Evolutionary conservation across 2,113 vertebrate genomes (phyloP), one percentile per base, ranked within the genome.

Genomic region (Guaruba guarouba): DNA sequence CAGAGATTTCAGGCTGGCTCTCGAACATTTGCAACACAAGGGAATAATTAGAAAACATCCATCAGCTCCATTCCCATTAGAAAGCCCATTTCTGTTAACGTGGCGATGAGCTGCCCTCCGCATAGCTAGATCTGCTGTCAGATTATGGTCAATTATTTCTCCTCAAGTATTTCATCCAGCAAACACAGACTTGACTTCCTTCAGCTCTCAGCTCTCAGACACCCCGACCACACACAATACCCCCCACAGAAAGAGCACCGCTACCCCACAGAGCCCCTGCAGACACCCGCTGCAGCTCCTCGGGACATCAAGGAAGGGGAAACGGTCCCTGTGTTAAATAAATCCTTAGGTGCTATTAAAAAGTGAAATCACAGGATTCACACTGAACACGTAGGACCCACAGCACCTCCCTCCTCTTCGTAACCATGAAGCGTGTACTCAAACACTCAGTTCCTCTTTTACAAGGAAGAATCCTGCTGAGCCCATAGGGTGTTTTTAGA

Each of bases 11-110:
- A 96, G 91, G 92, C 92, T 96, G 94, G 94, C 96, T 95, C 83
- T 79, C 81, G 85, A 89, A 84, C 93, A 91, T 71, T 96, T 33
- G 67, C 88, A 91, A 79, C 96, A 97, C 95, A 85, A 96, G 93
- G 96, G 96, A 97, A 84, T 96, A 95, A 97, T 97, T 94, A 96
- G 89, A 93, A 95, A 92, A 87, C 96, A 97, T 97, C 96, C 95
- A 96, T 96, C 96, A 96, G 92, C 95, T 96, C 92, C 92, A 27
- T 82, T 96, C 96, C 95, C 86, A 63, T 87, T 94, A 59, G 81
- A 86, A 73, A 95, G 74, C 78, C 55, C 22, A 14, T 92, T 90
- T n/a, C 90, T 94, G 87, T 82, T 83, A 96, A 96, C 90, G 39
- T 22, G 86, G 93, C 89, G 96, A 96, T 93, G 93, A 97, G 96